Evolutionary conservation across 2,797 vertebrate genomes (phyloP).

Genomic region (Cephalopachus bancanus): DNA sequence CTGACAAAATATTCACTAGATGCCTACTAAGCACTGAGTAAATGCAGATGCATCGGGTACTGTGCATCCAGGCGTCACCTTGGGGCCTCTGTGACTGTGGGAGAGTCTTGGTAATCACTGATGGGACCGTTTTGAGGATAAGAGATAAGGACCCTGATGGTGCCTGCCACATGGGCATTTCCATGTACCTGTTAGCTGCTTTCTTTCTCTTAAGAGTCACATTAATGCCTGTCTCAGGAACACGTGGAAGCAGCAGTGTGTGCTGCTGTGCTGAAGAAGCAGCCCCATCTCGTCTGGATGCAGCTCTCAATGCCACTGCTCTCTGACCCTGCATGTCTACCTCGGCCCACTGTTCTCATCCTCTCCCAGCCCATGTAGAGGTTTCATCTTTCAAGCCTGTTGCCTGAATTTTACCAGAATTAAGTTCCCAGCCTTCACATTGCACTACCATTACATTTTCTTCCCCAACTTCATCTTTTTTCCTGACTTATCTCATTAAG

Average conservation of each 20-base stretch:
- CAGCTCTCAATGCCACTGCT: neutral
- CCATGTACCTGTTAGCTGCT: neutral
- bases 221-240: neutral
- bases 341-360: neutral
- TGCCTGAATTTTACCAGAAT: neutral
- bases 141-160: neutral
- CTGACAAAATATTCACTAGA: neutral
- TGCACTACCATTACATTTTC: neutral
- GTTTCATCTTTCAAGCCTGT: neutral
- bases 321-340: fast-evolving
- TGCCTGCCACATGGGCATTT: neutral
- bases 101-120: neutral
- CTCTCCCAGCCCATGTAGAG: neutral
- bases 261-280: neutral
- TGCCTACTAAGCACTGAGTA: neutral
- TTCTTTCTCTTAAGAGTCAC: neutral
- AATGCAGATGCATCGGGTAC: neutral
- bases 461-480: neutral
- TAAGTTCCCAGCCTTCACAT: neutral
- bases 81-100: neutral
- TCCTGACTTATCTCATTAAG: neutral
- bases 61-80: neutral
- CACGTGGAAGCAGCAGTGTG: fast-evolving
- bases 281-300: neutral
- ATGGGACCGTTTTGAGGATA: neutral